Base-by-base conservation (phyloP, 2,113 vertebrate genomes). In the Raja brachyura region DNA sequence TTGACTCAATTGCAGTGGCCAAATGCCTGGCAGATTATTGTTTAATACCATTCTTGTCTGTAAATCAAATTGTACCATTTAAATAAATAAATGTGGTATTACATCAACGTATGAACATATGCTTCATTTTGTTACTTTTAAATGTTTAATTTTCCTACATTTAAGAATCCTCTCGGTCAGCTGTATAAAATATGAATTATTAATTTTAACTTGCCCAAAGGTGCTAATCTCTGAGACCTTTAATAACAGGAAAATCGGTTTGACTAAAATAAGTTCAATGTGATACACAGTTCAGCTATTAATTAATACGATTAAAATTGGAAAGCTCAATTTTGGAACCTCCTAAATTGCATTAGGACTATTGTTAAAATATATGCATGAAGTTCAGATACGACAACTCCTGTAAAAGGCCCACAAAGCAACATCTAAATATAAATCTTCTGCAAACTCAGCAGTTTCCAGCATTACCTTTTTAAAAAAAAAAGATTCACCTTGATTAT, bases 51-150 rank as follows among this genome's bases (percentile, higher is more conserved):
- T 93, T 92, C 93, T 94, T 96, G 94, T 95, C 95, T 97, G 96
- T 96, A 96, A 96, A 96, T 95, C 96, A 93, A 95, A 94, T 95
- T 93, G 31, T 96, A 96, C 96, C 96, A 96, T 96, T 96, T 96
- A 94, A 93, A 96, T 96, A 96, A 97, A 96, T 96, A 96, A 96
- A 93, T 93, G 94, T 94, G 93, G 94, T 96, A 95, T 95, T 96
- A 95, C 95, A 95, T 93, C 94, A 96, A 90, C 54, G 66, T 54
- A 8, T 48, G 66, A 48, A 59, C 61, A 61, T 33, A 3, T 31
- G 70, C 2, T 73, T 73, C 70, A 22, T 33, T 33, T 63, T 28
- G 56, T 88, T 85, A 63, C 31, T 11, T 61, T 63, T 18, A 88
- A 31, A 31, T 63, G 83, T n/a, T 86, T 63, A 11, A 11, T 86